Base-by-base conservation (phyloP, 2,797 vertebrate species). In the Cichlasoma orientale region DNA sequence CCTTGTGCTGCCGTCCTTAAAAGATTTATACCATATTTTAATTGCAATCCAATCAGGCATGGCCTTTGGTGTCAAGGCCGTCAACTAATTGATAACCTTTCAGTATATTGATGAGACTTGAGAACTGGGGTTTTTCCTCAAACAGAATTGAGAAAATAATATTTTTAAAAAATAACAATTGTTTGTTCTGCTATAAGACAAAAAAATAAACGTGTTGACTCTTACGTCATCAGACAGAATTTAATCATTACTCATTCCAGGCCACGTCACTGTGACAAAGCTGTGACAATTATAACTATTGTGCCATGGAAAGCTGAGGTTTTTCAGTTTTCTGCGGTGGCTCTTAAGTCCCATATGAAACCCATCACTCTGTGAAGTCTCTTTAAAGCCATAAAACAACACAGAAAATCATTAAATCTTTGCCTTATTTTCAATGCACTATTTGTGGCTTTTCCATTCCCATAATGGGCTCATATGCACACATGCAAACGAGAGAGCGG, bases 291-390 rank as follows among this genome's bases (percentile, higher is more conserved):
- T 86, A 72, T 72, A 75, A 69, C 57, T 84, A 80, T 77, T 89
- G 85, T 91, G 76, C 86, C 90, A 79, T 59, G 78, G 85, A 93
- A 89, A 87, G 72, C 82, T 78, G 86, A 83, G 86, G 90, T 83
- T 90, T 90, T 88, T 91, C 80, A 79, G 78, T 80, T 85, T 81
- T 82, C 68, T 86, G 91, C 12, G 86, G 87, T 70, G 83, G 74
- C 85, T 93, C 90, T 88, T 59, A 84, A 82, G 86, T 91, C 77
- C 79, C 87, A 90, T 92, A 88, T 93, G 93, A 93, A 93, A 94
- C 79, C 47, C 86, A 92, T 94, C 90, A 86, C 83, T 82, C 82
- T 79, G 73, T 57, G 69, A 86, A 90, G 85, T 86, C 75, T 57
- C 84, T 69, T 87, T 83, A 61, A 90, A 92, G 71, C 83, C 85